Conservation (phyloP, 2,888 invertebrate genomes). For the Tolmerus cingulatus region DNA sequence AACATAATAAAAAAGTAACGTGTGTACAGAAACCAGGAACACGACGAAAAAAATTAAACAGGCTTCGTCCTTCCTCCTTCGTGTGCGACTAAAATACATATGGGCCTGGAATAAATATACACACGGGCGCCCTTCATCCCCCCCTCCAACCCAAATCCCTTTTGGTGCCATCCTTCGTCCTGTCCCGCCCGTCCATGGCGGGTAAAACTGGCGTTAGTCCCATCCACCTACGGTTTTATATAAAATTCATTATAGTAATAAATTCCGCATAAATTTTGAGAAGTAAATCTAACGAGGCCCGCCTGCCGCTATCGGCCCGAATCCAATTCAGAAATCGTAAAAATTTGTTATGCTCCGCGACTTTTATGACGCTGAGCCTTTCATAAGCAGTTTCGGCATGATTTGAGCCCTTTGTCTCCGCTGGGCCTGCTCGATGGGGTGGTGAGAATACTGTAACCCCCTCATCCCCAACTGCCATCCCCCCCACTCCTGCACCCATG, state of each 20-base stretch:
- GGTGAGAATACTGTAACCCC: too few relatives aligned
- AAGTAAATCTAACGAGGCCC: constrained; percentile 32
- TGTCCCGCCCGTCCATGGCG: background rate
- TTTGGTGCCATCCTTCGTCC: background rate
- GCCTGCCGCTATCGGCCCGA: background rate
- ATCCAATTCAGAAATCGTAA: constrained; percentile 35
- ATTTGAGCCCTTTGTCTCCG: constrained; percentile 10
- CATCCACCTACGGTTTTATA: constrained; percentile 48
- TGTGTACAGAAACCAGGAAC: constrained; percentile 41
- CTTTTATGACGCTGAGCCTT: constrained; percentile 21
- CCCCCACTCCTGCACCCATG: background rate
- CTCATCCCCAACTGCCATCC: background rate
- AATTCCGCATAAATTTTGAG: constrained; percentile 48
- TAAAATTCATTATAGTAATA: constrained; percentile 50
- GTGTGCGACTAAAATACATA: constrained; percentile 16
- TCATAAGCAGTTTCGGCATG: constrained; percentile 28
- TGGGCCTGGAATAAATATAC: constrained; percentile 13
- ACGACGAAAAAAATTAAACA: constrained; percentile 39
- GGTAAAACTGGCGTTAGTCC: constrained; percentile 46
- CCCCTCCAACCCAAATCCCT: background rate
- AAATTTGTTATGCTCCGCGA: constrained; percentile 33
- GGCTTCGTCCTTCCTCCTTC: constrained; percentile 26
- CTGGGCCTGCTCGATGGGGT: background rate
- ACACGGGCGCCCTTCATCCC: background rate
- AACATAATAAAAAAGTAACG: constrained; percentile 46